phyloP scores from a whole-genome alignment of 2,888 invertebrate species.

The Eristalinus aeneus region DNA sequence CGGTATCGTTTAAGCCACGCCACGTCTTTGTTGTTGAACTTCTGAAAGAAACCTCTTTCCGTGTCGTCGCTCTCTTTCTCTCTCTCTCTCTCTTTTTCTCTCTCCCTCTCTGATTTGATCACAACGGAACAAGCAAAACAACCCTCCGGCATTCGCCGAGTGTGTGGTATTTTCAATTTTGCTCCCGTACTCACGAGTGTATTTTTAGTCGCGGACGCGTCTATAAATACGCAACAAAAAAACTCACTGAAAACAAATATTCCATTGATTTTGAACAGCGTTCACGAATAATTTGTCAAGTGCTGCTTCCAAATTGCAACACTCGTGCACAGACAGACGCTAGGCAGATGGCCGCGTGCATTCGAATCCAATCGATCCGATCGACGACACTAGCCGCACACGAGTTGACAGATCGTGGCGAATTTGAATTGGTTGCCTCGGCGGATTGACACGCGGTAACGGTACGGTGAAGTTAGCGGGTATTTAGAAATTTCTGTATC shows the following conservation, averaged over 20 bases:
- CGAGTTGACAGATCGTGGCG: slow-evolving; percentile 24
- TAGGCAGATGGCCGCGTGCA: slow-evolving; percentile 48
- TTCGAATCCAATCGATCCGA: slow-evolving; percentile 55
- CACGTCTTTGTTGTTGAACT: background rate
- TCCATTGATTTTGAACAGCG: slow-evolving; percentile 63
- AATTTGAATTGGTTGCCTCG: background rate
- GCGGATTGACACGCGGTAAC: background rate
- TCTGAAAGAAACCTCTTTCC: slow-evolving; percentile 12
- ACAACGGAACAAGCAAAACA: slow-evolving; percentile 8
- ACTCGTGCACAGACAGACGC: slow-evolving; percentile 4
- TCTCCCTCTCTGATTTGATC: slow-evolving; percentile 23
- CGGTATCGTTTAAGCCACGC: background rate
- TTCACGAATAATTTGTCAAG: slow-evolving; percentile 67
- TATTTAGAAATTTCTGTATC: background rate
- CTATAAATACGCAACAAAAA: slow-evolving; percentile 51
- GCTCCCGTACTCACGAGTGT: slow-evolving; percentile 5
- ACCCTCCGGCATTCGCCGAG: slow-evolving; percentile 35
- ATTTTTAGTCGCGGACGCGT: slow-evolving; percentile 55
- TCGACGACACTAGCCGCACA: slow-evolving; percentile 29
- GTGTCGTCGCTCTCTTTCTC: slow-evolving; percentile 1
- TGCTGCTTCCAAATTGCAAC: slow-evolving; percentile 15
- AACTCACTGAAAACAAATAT: slow-evolving; percentile 53
- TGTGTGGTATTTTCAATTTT: slow-evolving; percentile 54
- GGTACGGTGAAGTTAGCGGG: background rate
- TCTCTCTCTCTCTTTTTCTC: background rate